Evolutionary conservation across 30 jellyfish, hydroid and myxozoan species (phyloP).

Genomic region (Clytia hemisphaerica): DNA sequence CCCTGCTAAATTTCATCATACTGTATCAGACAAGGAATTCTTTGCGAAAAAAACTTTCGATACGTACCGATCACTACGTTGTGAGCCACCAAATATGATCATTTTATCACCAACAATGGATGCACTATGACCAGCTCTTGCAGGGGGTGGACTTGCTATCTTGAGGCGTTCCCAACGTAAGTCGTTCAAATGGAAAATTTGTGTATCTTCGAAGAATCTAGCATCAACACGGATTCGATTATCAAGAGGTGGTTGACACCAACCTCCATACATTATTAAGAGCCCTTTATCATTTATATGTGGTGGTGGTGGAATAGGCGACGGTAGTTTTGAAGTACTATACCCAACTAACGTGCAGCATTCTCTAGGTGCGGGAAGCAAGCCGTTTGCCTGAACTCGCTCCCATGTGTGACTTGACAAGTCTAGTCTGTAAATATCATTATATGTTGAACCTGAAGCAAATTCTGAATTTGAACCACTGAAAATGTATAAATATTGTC

Average conservation of each 20-base stretch:
- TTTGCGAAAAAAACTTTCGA: background rate
- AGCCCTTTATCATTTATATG: slow-evolving; percentile 25
- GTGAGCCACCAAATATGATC: slow-evolving; percentile 96
- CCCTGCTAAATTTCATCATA: too few relatives aligned
- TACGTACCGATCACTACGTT: slow-evolving; percentile 54
- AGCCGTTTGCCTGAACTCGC: slow-evolving; percentile 55
- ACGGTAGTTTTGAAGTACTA: background rate
- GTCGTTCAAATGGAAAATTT: slow-evolving; percentile 38
- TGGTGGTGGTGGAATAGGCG: slow-evolving; percentile 15
- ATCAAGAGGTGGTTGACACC: slow-evolving; percentile 81
- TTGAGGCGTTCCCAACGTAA: slow-evolving; percentile 31
- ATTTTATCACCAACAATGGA: slow-evolving; percentile 47
- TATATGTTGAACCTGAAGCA: slow-evolving; percentile 49
- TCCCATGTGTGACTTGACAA: slow-evolving; percentile 53
- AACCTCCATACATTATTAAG: slow-evolving; percentile 78
- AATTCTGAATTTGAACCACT: slow-evolving; percentile 75
- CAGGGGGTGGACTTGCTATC: slow-evolving; percentile 29
- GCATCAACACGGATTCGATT: slow-evolving; percentile 60
- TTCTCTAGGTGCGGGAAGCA: slow-evolving; percentile 91
- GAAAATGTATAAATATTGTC: slow-evolving; percentile 50
- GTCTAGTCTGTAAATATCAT: slow-evolving; percentile 67
- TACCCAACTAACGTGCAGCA: slow-evolving; percentile 68
- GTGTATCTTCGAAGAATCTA: slow-evolving; percentile 70
- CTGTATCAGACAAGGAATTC: too few relatives aligned
- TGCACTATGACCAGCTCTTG: slow-evolving; percentile 95